A percentile compares a stretch with the other conserved stretches of the same genome.
These are phyloP conservation scores for Leptopilina boulardi DNA, from an alignment of 1,140 invertebrate species.

Conservation along the genomic window DNA sequence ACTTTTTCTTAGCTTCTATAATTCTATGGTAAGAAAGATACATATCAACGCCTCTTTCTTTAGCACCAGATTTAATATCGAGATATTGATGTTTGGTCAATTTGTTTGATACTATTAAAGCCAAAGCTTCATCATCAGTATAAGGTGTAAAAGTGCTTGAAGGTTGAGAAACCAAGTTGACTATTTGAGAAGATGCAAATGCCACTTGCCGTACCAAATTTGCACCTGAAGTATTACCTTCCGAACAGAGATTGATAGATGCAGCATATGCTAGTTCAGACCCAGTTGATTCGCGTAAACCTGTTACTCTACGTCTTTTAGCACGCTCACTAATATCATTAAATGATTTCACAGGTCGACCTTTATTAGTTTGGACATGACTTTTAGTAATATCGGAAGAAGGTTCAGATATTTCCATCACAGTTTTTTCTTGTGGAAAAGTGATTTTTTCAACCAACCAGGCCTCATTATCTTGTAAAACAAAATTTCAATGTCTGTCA, in stretches of 20 bases:
- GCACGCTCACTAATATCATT: neutral
- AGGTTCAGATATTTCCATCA: neutral
- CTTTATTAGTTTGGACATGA: neutral
- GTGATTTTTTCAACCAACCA: too few species aligned
- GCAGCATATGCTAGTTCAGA: neutral
- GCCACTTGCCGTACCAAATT: neutral
- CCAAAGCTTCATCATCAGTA: neutral
- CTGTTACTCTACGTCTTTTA: neutral
- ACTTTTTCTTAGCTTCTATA: neutral
- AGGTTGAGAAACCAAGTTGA: neutral
- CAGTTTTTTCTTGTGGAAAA: too few species aligned
- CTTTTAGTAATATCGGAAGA: neutral
- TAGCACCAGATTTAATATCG: neutral
- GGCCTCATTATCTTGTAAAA: too few species aligned
- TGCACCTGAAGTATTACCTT: conserved; percentile 9
- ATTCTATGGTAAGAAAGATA: neutral
- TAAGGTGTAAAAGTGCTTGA: neutral
- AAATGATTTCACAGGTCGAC: neutral
- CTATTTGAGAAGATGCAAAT: neutral
- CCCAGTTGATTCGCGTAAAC: neutral
- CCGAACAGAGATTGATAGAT: neutral
- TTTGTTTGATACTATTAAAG: neutral
- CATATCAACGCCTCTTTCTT: neutral
- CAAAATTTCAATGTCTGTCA: too few species aligned
- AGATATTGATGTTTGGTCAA: neutral